Evolutionary conservation across 2,797 vertebrate genomes (phyloP), one percentile per base, ranked within the genome.

Genomic region (Phrynocephalus forsythii): DNA sequence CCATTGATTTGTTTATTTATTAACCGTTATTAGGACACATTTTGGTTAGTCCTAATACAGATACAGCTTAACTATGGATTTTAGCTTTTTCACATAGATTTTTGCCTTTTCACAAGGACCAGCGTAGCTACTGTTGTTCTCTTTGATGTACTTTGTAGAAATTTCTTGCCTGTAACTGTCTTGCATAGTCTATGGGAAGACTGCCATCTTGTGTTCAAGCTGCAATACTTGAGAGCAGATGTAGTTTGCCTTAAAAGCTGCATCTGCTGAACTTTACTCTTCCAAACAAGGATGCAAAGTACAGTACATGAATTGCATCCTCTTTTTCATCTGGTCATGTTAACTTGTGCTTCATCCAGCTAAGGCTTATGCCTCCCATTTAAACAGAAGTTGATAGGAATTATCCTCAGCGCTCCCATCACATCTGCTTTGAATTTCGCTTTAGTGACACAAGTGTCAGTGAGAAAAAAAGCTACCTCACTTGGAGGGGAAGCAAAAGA

Each of bases 121-220:
- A 22, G 18, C 33, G 44, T 22, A 38, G 33, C 16, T 38, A 75
- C 38, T 33, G 16, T 73, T 73, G 71, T 22, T 20, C 44, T 18
- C 50, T 68, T 30, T 28, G 30, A 50, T n/a, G 18, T 10, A 20
- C 9, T 75, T 72, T 75, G 33, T 8, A 76, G 28, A 71, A 30
- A 72, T 33, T 71, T 71, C 24, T 48, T 84, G 78, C 38, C 3
- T 0, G 33, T 86, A 5, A 3, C 20, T 16, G 0, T 69, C 28
- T 79, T 69, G n/a, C 20, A 82, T 88, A 95, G 94, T 90, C 88
- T 87, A 94, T 90, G 95, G 93, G 93, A 94, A 95, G 88, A 56
- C 76, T 93, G 95, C 96, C 96, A 95, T 91, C 96, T 95, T 10
- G 93, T 92, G 96, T 93, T 69, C 33, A 6, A 76, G 78, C 73